phyloP scores from a whole-genome alignment of 2,888 invertebrate species.

The Temnothorax rugatulus region DNA sequence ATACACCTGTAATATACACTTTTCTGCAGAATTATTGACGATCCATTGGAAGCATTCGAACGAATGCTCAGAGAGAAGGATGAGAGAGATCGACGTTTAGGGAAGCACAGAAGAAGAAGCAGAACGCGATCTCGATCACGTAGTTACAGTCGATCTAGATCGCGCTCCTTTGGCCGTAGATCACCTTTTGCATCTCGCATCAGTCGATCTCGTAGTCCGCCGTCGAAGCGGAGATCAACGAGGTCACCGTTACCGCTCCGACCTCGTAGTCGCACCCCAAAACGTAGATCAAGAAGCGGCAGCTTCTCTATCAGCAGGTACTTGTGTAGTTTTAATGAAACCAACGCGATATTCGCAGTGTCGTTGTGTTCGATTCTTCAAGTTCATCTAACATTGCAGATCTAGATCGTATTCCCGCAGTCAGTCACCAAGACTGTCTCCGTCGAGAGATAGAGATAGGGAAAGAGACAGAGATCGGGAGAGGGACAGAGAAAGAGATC shows the following conservation, averaged over 20 bases:
- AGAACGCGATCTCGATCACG: conserved; percentile 87
- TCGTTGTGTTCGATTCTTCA: background rate
- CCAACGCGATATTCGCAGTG: too few species aligned
- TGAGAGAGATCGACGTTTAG: conserved; percentile 90
- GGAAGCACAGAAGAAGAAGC: conserved; percentile 88
- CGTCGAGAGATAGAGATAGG: conserved; percentile 84
- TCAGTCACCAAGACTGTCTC: conserved; percentile 87
- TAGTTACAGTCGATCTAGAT: conserved; percentile 86
- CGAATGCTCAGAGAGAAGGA: conserved; percentile 95
- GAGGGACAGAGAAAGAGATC: conserved; percentile 77
- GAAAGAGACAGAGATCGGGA: conserved; percentile 77
- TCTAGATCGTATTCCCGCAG: conserved; percentile 90
- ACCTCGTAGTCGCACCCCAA: conserved; percentile 84
- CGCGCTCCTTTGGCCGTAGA: conserved; percentile 83
- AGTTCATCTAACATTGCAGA: conserved; percentile 84
- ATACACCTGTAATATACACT: background rate
- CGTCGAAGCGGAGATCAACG: conserved; percentile 82
- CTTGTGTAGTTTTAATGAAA: conserved; percentile 42
- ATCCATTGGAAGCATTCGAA: conserved; percentile 95
- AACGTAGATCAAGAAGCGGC: conserved; percentile 84
- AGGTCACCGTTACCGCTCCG: conserved; percentile 82
- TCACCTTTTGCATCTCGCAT: conserved; percentile 83
- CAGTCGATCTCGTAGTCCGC: conserved; percentile 85
- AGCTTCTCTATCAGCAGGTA: conserved; percentile 88
- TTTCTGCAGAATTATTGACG: conserved; percentile 90